Percentiles rank a stretch among this genome's conserved stretches.
Conservation (phyloP, 2,888 invertebrate genomes). For the Auanema sp. region DNA sequence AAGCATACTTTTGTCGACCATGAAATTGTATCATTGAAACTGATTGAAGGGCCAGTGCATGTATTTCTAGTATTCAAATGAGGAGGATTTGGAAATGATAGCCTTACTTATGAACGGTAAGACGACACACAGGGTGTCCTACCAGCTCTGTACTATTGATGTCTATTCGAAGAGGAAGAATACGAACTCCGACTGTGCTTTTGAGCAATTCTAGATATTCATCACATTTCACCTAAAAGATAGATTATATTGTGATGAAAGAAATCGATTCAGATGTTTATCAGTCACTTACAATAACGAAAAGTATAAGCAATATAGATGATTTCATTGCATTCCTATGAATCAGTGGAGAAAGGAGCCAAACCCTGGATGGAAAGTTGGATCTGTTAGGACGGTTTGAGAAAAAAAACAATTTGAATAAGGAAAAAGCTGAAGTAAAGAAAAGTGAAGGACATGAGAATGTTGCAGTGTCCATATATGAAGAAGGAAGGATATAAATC, state of each 20-base stretch:
- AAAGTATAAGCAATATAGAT: too few species aligned
- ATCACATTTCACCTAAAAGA: not conserved
- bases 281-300: too few species aligned
- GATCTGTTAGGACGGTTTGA: too few species aligned
- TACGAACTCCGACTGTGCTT: constrained; percentile 17
- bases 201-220: constrained; percentile 21
- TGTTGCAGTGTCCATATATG: not conserved
- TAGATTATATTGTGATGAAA: too few species aligned
- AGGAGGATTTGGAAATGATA: too few species aligned
- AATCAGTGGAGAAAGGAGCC: too few species aligned
- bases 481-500: too few species aligned
- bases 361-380: too few species aligned
- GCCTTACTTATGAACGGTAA: not conserved
- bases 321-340: too few species aligned
- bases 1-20: constrained; percentile 46
- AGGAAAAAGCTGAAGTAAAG: too few species aligned
- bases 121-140: not conserved
- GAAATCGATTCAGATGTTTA: too few species aligned
- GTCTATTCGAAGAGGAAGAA: constrained; percentile 13
- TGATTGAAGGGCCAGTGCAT: not conserved
- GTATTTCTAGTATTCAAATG: not conserved
- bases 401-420: too few species aligned
- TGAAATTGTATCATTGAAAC: constrained; percentile 9
- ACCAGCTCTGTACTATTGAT: constrained; percentile 19
- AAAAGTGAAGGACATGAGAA: constrained; percentile 1